Conservation (phyloP, 2,888 invertebrate genomes). For the Crioceris asparagi region DNA sequence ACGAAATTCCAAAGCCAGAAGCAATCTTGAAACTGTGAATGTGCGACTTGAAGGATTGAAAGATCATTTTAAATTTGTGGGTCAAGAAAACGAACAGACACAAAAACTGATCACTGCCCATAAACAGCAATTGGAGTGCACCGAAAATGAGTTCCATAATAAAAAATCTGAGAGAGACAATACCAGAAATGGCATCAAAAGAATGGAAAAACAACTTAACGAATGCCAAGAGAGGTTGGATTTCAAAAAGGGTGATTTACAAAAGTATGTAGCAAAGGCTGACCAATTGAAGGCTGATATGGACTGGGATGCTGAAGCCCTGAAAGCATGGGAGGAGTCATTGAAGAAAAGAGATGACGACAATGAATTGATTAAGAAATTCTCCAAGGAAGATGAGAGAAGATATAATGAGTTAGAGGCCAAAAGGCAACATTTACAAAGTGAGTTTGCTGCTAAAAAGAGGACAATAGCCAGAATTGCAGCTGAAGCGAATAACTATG, state of each 20-base stretch:
- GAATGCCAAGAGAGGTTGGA: conserved; percentile 39
- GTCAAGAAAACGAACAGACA: conserved; percentile 45
- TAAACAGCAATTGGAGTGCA: conserved; percentile 56
- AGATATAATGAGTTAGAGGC: conserved; percentile 52
- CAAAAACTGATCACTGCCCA: conserved; percentile 57
- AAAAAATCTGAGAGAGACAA: conserved; percentile 39
- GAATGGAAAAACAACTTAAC: conserved; percentile 40
- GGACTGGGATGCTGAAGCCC: conserved; percentile 55
- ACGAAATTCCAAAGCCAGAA: conserved; percentile 39
- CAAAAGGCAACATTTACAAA: conserved; percentile 41
- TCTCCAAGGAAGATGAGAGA: conserved; percentile 58
- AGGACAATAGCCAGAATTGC: conserved; percentile 39
- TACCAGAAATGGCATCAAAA: conserved; percentile 40
- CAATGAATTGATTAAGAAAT: conserved; percentile 59
- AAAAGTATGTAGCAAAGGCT: conserved; percentile 48
- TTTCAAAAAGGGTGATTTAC: conserved; percentile 41
- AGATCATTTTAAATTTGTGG: conserved; percentile 43
- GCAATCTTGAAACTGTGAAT: conserved; percentile 37
- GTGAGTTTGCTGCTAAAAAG: conserved; percentile 40
- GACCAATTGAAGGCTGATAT: conserved; percentile 54
- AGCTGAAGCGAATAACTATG: conserved; percentile 44
- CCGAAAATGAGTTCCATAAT: conserved; percentile 42
- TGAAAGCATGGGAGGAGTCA: conserved; percentile 62
- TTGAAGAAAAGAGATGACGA: conserved; percentile 58
- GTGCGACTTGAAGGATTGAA: conserved; percentile 31